Evolutionary conservation across 2,888 invertebrate genomes (phyloP), one percentile per base, ranked within the genome.

Genomic region (Amphipyra berbera): DNA sequence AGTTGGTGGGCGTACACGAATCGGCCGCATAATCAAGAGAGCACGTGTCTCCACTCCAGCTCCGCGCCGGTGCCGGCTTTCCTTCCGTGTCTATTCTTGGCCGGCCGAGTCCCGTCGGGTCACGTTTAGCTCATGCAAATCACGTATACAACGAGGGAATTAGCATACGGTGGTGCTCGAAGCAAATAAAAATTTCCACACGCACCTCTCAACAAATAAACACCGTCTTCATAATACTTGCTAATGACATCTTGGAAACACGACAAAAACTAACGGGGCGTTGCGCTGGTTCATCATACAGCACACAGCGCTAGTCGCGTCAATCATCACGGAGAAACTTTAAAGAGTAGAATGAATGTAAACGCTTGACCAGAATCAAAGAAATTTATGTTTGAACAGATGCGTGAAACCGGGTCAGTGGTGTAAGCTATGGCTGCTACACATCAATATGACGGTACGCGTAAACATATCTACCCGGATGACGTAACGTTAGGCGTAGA

Each of bases 51-150:
- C 85, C 85, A 83, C 82, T 84, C 81, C 81, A 84, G 83, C 79
- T 84, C 79, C 83, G 86, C 87, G 87, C 81, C 86, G 86, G 87
- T 65, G 67, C 82, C 87, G 88, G 89, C 92, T 93, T 93, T 93
- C 93, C 91, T 94, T 94, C 94, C 93, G 93, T 88, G 89, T 93
- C 90, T 93, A 93, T 94, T 94, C 89, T 90, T 80, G 87, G 88
- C 79, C 67, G 73, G 75, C 79, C 68, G 76, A 84, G 83, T 87
- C 88, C 89, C 86, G 84, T 69, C 89, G 82, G 91, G 91, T 90
- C 91, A 91, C 88, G 89, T 85, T 84, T 87, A 84, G 82, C 87
- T 85, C 85, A 93, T 90, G 90, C 91, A 89, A 90, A 90, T 89
- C 88, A 90, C 88, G 88, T 89, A 85, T 81, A 89, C 89, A 90